Evolutionary conservation across 2,113 vertebrate genomes (phyloP).

Genomic region (Sceloporus undulatus): DNA sequence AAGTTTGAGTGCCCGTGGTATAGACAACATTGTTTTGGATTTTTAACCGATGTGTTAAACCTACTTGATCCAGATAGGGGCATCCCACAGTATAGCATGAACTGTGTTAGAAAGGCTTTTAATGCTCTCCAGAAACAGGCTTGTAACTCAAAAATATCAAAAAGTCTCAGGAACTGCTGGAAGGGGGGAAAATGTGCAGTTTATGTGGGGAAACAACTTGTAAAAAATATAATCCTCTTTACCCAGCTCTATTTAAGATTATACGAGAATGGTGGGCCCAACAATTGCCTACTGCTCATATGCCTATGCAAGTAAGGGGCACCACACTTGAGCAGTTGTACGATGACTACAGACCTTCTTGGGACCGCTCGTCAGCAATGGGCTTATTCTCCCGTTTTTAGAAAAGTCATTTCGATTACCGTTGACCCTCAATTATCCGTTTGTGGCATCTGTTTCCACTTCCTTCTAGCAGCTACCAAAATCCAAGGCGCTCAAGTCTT

Average conservation of each 20-base stretch:
- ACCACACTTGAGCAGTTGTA: not conserved
- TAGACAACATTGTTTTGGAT: not conserved
- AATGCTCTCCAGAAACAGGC: not conserved
- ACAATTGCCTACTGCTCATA: not conserved
- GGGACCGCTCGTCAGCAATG: not conserved
- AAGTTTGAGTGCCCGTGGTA: not conserved
- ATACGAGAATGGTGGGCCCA: not conserved
- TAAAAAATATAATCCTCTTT: too few relatives aligned
- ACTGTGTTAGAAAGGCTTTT: too few relatives aligned
- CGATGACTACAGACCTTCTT: not conserved
- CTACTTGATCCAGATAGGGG: too few relatives aligned
- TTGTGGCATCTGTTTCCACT: too few relatives aligned
- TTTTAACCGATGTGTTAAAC: too few relatives aligned
- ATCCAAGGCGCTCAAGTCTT: too few relatives aligned
- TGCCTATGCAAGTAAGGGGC: not conserved
- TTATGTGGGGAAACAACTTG: too few relatives aligned
- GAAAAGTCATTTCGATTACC: not conserved
- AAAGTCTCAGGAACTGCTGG: too few relatives aligned
- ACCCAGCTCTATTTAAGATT: not conserved
- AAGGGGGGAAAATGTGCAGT: not conserved
- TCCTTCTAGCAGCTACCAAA: too few relatives aligned
- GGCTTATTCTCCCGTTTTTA: not conserved
- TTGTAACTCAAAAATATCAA: not conserved
- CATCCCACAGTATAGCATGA: too few relatives aligned
- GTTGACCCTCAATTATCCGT: too few relatives aligned